Percentiles rank a stretch among this genome's conserved stretches.
Conservation (phyloP, 1,140 invertebrate species). For the Brachionus calyciflorus region DNA sequence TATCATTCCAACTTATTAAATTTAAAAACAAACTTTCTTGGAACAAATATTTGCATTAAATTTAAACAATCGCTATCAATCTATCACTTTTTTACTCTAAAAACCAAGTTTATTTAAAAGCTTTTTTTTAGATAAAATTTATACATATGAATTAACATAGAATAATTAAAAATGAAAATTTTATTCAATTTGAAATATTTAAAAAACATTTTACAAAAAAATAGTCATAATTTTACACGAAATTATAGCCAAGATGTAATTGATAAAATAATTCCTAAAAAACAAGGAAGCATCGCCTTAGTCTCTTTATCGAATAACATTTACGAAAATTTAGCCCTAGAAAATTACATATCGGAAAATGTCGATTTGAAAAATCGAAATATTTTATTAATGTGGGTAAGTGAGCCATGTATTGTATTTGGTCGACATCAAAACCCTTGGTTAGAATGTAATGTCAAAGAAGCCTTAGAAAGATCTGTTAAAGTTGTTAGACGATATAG, state of each 20-base stretch:
- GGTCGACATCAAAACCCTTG: constrained; percentile 95
- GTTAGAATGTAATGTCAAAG: constrained; percentile 75
- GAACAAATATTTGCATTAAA: no score
- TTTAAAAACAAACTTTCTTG: no score
- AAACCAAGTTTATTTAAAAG: background rate
- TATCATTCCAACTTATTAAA: no score
- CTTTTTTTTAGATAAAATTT: no score
- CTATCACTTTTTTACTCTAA: background rate
- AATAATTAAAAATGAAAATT: no score
- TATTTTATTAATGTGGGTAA: constrained; percentile 82
- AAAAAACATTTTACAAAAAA: no score
- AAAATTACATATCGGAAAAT: constrained; percentile 58
- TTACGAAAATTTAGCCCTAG: constrained; percentile 36
- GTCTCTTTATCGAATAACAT: constrained; percentile 38
- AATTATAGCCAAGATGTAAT: background rate
- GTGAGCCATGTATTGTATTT: constrained; percentile 87
- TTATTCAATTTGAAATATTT: no score
- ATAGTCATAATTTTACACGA: background rate
- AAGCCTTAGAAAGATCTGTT: constrained; percentile 64
- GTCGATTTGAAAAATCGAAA: constrained; percentile 63
- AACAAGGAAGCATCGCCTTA: background rate
- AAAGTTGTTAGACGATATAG: constrained; percentile 79
- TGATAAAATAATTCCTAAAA: constrained; percentile 27
- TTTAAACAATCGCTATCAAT: no score
- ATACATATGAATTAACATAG: no score